These are phyloP conservation scores for Mimas tiliae DNA, from an alignment of 2,888 invertebrate species.

Conservation along the genomic window DNA sequence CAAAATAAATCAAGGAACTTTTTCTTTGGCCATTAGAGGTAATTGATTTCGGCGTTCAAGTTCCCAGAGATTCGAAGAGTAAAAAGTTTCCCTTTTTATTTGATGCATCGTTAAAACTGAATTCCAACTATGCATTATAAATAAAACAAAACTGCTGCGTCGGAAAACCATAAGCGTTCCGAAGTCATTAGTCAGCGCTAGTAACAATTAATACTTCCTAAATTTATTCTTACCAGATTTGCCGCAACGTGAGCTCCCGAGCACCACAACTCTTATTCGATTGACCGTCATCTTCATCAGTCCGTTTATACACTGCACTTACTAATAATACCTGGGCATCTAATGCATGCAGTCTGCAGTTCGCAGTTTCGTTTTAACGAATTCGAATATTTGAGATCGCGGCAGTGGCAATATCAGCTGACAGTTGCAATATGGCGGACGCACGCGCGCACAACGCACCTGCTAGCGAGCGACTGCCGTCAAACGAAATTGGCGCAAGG, in stretches of 20 bases:
- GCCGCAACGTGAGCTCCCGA: conserved; percentile 90
- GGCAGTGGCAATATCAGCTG: conserved; percentile 72
- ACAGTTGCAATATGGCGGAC: conserved; percentile 63
- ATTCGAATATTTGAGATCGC: conserved; percentile 55
- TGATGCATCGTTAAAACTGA: conserved; percentile 54
- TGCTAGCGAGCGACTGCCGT: conserved; percentile 79
- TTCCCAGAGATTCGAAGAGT: conserved; percentile 25
- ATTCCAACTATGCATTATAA: conserved; percentile 39
- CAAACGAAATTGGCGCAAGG: conserved; percentile 76
- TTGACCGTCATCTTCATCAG: conserved; percentile 90
- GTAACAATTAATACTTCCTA: conserved; percentile 46
- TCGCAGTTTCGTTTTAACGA: conserved; percentile 43
- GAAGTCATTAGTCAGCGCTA: conserved; percentile 47
- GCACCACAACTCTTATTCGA: conserved; percentile 91
- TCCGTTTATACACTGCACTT: conserved; percentile 62
- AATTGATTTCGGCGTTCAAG: conserved; percentile 67
- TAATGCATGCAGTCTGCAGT: conserved; percentile 45
- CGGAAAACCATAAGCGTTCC: conserved; percentile 41
- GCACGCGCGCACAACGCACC: conserved; percentile 80
- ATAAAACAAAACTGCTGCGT: conserved; percentile 40
- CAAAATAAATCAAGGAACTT: conserved; percentile 66
- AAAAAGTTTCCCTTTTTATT: conserved; percentile 36
- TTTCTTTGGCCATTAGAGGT: conserved; percentile 65
- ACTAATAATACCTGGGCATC: conserved; percentile 50
- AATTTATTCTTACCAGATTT: conserved; percentile 87